phyloP scores from a whole-genome alignment of 2,888 invertebrate species.

The Chymomyza caudatula region DNA sequence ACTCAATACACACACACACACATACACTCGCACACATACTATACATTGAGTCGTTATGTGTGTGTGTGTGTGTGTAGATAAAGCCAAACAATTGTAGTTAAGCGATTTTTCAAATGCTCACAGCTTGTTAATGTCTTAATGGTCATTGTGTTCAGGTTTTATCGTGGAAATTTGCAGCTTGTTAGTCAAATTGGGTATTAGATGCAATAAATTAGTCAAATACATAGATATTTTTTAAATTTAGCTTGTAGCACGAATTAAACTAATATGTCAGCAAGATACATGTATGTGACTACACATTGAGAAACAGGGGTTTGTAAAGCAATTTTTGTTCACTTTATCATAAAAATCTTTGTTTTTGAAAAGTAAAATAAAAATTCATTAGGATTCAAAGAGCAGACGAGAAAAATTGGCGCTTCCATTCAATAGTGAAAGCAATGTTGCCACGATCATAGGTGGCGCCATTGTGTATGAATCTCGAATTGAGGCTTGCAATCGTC shows the following conservation, averaged over 20 bases:
- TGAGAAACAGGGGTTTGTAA: not conserved
- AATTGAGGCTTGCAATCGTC: too few species aligned
- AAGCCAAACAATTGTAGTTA: not conserved
- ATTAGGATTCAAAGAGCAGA: too few species aligned
- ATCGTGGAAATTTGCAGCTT: constrained; percentile 38
- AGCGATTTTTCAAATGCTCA: constrained; percentile 14
- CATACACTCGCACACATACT: not conserved
- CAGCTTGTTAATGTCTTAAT: not conserved
- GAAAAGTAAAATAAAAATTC: too few species aligned
- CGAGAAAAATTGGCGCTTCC: too few species aligned
- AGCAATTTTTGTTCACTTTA: not conserved
- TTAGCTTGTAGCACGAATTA: not conserved
- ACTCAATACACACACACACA: not conserved
- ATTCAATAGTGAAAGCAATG: too few species aligned
- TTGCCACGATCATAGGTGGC: too few species aligned
- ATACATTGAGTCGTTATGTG: not conserved
- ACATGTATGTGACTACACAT: not conserved
- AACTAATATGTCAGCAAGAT: not conserved
- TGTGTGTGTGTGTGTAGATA: not conserved
- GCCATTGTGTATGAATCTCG: too few species aligned
- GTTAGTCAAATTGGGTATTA: constrained; percentile 39
- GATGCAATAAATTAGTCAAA: constrained; percentile 40
- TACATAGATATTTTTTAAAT: constrained; percentile 32
- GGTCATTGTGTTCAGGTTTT: constrained; percentile 26
- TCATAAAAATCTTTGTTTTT: too few species aligned